A percentile compares a stretch with the other conserved stretches of the same genome.
Conservation (phyloP, 1,140 invertebrate genomes). For the Parasteatoda tepidariorum region DNA sequence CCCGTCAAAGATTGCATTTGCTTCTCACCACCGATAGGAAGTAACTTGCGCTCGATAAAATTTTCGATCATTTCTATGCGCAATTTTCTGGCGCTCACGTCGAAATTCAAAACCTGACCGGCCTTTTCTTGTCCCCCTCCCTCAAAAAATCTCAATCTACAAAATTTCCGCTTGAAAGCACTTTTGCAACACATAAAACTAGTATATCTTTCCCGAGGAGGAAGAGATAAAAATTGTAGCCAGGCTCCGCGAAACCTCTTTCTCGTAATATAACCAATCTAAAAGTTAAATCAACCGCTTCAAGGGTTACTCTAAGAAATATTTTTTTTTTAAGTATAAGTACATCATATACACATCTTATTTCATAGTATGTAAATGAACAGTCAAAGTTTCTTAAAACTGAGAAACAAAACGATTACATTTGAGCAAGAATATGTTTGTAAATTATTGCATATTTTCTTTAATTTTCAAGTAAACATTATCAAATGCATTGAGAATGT, state of each 20-base stretch:
- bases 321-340: no score
- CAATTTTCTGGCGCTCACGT: slow-evolving; percentile 51
- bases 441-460: no score
- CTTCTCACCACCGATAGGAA: slow-evolving; percentile 35
- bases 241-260: background rate
- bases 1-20: slow-evolving; percentile 52
- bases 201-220: slow-evolving; percentile 15
- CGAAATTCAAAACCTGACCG: slow-evolving; percentile 56
- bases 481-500: no score
- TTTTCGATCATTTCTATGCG: slow-evolving; percentile 60
- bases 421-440: no score
- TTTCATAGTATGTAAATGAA: no score
- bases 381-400: no score
- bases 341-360: no score
- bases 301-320: background rate
- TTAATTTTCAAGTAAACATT: no score
- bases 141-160: slow-evolving; percentile 52
- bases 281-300: slow-evolving; percentile 54
- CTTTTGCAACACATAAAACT: slow-evolving; percentile 57
- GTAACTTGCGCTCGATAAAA: slow-evolving; percentile 57
- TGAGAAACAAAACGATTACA: no score
- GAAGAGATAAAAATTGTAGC: background rate
- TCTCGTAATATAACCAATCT: slow-evolving; percentile 24
- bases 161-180: slow-evolving; percentile 54
- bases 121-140: slow-evolving; percentile 35